Percentiles rank a stretch among this genome's conserved stretches.
phyloP scores from a whole-genome alignment of 2,113 vertebrate genomes.

The Candoia aspera region DNA sequence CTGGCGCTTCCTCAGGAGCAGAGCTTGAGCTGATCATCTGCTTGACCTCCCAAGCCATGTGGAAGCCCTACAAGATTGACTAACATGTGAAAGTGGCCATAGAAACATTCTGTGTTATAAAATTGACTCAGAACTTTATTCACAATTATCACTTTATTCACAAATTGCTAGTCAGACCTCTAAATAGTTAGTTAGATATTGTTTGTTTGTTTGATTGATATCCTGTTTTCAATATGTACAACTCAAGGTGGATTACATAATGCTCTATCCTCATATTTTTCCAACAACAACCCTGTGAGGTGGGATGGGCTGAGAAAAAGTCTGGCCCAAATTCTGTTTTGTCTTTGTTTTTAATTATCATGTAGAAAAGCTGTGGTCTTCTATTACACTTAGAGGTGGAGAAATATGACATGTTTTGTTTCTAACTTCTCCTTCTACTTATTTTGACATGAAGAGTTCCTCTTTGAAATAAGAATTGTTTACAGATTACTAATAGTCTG shows the following conservation, averaged over 20 bases:
- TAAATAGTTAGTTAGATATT: neutral
- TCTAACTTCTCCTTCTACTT: constrained; percentile 12
- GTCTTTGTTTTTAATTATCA: neutral
- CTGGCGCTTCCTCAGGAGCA: neutral
- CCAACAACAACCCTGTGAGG: neutral
- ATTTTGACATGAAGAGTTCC: constrained; percentile 4
- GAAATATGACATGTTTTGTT: neutral
- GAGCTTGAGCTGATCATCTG: neutral
- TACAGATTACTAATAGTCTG: neutral
- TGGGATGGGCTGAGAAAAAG: neutral
- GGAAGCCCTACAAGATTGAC: neutral
- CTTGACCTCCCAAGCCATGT: neutral
- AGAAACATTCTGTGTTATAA: neutral
- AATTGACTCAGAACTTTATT: neutral
- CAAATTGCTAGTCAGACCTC: neutral
- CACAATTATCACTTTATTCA: neutral
- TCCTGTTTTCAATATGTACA: neutral
- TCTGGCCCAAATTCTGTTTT: neutral
- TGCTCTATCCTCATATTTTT: neutral
- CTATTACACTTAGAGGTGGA: neutral
- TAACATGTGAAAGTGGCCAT: neutral
- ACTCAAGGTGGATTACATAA: neutral
- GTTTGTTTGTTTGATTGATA: neutral
- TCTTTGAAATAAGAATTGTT: neutral
- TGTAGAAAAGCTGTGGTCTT: neutral